These are phyloP conservation scores for Sebastolobus altivelis DNA, from an alignment of 2,797 vertebrate species.

Conservation along the genomic window DNA sequence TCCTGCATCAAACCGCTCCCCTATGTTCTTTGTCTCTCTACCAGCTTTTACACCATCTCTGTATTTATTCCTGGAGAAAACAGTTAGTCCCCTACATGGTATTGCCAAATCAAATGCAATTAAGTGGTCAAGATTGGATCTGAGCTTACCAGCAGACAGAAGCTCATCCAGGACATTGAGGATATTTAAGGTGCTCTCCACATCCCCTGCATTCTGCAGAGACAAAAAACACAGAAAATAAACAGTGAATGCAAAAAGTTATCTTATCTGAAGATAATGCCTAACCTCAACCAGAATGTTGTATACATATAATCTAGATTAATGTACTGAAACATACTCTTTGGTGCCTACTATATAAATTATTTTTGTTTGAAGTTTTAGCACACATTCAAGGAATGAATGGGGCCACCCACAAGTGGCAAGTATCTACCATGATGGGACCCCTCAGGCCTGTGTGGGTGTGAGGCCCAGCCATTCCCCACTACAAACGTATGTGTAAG, in stretches of 20 bases:
- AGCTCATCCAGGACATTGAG: slow-evolving; percentile 90
- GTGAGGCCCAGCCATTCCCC: background rate
- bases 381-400: background rate
- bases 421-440: background rate
- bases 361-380: background rate
- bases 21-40: background rate
- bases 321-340: background rate
- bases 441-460: background rate
- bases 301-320: background rate
- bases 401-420: too few relatives aligned
- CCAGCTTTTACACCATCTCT: background rate
- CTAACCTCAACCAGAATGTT: background rate
- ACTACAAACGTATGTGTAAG: background rate
- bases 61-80: background rate
- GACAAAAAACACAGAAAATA: slow-evolving; percentile 19
- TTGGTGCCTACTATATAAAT: background rate
- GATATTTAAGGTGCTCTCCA: slow-evolving; percentile 86
- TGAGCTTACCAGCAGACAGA: slow-evolving; percentile 89
- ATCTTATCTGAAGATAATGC: background rate
- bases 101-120: background rate
- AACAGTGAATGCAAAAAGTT: background rate
- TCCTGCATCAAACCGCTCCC: background rate
- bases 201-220: slow-evolving; percentile 88
- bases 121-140: background rate
- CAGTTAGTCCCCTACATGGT: background rate